Base-by-base conservation (phyloP, 2,797 vertebrate species). In the Pygocentrus nattereri region DNA sequence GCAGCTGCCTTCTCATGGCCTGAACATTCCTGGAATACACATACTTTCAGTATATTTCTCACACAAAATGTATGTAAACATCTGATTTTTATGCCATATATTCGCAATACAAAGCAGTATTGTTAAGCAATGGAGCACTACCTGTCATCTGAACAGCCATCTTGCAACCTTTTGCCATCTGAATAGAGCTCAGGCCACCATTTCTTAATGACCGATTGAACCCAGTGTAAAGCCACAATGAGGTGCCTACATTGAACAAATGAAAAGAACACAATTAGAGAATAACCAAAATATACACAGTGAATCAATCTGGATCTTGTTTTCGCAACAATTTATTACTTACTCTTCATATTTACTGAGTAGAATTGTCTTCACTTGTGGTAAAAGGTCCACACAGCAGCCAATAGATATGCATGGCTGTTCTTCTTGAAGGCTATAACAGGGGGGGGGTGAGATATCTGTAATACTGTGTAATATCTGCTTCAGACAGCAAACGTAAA, bases 381-480 rank as follows among this genome's bases (percentile, higher is more conserved):
- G 97, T 84, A 99, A 90, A 87, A 99, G 97, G 90, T 99, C 98
- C 87, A 98, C 97, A 86, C 98, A 99, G 94, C 98, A 99, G 89
- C 97, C 97, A 90, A 97, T 92, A 72, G 98, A 98, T 90, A 98
- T 91, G 88, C 94, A 95, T 2, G 96, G 92, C 85, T 96, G 95
- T 93, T 97, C 97, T 85, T 96, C 96, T 93, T 98, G 97, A 93
- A 98, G 96, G 93, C 98, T 99, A 92, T 11, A 0, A 27, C n/a
- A 70, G 18, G 0, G 1, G 41, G 8, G 8, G 44, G 6, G 15
- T 67, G 27, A 86, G 59, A 84, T n/a, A 77, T 71, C n/a, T 78
- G 50, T 79, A 61, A 84, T 30, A 75, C 27, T 34, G 21, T 27
- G 54, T 47, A 38, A 34, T 34, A 34, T 34, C 34, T 34, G 34